Conservation (phyloP, 2,113 vertebrate genomes). For the Acanthisitta chloris region DNA sequence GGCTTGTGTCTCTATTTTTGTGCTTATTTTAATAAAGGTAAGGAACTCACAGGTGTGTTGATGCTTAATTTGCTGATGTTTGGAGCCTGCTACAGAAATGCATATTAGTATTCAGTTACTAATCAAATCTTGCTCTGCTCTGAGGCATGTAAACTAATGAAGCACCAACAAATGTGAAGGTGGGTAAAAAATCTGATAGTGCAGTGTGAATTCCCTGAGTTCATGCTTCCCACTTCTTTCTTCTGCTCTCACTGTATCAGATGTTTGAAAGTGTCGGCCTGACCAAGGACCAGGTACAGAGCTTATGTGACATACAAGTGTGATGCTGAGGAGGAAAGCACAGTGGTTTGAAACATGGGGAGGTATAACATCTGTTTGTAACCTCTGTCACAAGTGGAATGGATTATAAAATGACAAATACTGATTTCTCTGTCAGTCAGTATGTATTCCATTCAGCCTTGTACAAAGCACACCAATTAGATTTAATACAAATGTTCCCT, state of each 20-base stretch:
- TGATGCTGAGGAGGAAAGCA: not conserved
- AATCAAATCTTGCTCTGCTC: not conserved
- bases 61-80: not conserved
- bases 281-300: not conserved
- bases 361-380: constrained; percentile 1
- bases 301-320: not conserved
- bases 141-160: not conserved
- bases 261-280: not conserved
- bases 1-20: not conserved
- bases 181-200: not conserved
- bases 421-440: not conserved
- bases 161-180: not conserved
- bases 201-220: not conserved
- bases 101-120: not conserved
- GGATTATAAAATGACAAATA: constrained; percentile 4
- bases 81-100: not conserved
- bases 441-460: not conserved
- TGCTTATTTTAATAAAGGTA: not conserved
- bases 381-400: not conserved
- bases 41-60: not conserved
- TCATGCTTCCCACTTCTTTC: not conserved
- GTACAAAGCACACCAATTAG: not conserved
- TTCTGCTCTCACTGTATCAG: not conserved
- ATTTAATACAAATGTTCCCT: not conserved
- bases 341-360: not conserved